Percentiles rank a stretch among this genome's conserved stretches.
Evolutionary conservation across 2,888 invertebrate species (phyloP).

Genomic region (Melanchra persicariae): DNA sequence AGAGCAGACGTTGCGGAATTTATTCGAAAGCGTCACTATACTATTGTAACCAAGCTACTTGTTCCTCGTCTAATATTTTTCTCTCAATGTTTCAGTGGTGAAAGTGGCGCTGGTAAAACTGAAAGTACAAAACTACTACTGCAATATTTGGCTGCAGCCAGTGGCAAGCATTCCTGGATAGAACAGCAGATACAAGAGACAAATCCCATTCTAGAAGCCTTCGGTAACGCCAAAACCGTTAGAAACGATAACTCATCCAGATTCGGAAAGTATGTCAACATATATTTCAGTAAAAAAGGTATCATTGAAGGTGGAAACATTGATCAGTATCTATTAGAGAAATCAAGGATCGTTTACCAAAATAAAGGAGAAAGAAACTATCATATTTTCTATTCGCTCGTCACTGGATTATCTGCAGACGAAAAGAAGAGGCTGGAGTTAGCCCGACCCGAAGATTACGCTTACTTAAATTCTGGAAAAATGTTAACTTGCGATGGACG

Average conservation of each 20-base stretch:
- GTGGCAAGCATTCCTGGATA: slow-evolving; percentile 99
- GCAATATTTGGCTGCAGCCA: slow-evolving; percentile 98
- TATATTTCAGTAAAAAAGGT: slow-evolving; percentile 95
- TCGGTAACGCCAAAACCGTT: slow-evolving; percentile 99
- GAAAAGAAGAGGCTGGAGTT: slow-evolving; percentile 95
- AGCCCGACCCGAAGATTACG: slow-evolving; percentile 93
- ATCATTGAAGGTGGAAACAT: slow-evolving; percentile 98
- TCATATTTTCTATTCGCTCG: slow-evolving; percentile 98
- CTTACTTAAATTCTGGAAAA: slow-evolving; percentile 95
- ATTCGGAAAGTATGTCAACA: slow-evolving; percentile 98
- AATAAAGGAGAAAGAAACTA: slow-evolving; percentile 98
- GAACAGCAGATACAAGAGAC: slow-evolving; percentile 99
- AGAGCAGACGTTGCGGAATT: too few relatives aligned
- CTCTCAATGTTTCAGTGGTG: slow-evolving; percentile 92
- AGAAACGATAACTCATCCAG: slow-evolving; percentile 98
- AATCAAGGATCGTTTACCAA: slow-evolving; percentile 97
- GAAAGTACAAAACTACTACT: slow-evolving; percentile 98
- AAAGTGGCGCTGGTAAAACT: slow-evolving; percentile 99
- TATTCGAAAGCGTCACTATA: too few relatives aligned
- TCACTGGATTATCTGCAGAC: slow-evolving; percentile 95
- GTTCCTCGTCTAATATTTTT: background rate
- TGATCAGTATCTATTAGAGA: slow-evolving; percentile 98
- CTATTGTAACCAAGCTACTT: too few relatives aligned
- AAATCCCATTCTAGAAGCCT: slow-evolving; percentile 99
- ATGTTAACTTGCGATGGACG: slow-evolving; percentile 94